Conservation (phyloP, 1,140 invertebrate genomes). For the Heliconius himera region DNA sequence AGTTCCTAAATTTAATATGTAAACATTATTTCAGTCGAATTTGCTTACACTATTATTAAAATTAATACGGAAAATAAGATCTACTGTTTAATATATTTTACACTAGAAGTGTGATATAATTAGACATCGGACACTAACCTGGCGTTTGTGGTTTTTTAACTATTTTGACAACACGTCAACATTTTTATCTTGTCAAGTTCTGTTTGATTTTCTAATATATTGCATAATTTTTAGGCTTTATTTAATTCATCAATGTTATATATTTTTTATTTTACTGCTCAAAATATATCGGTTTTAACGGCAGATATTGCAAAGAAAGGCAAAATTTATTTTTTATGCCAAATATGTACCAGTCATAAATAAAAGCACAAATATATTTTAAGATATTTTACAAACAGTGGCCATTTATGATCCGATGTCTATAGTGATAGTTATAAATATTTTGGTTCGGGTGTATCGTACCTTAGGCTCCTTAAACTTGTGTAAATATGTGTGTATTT, state of each 20-base stretch:
- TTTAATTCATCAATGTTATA: too few relatives aligned
- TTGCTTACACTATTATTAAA: conserved; percentile 31
- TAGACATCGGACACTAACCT: background rate
- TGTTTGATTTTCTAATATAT: too few relatives aligned
- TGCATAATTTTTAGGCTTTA: too few relatives aligned
- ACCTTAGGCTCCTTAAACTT: conserved; percentile 36
- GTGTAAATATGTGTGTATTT: conserved; percentile 56
- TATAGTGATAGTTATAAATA: conserved; percentile 49
- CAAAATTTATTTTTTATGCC: background rate
- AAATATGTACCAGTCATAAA: background rate
- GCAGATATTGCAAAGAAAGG: too few relatives aligned
- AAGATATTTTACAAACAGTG: background rate
- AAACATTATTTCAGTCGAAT: conserved; percentile 44
- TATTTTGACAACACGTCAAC: background rate
- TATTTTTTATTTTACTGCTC: too few relatives aligned
- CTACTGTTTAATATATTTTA: conserved; percentile 4
- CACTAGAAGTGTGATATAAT: background rate
- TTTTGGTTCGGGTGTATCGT: conserved; percentile 44
- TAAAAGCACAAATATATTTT: background rate
- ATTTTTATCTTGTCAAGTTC: too few relatives aligned
- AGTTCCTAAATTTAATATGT: conserved; percentile 51
- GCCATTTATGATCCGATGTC: conserved; percentile 3
- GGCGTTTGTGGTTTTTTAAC: background rate
- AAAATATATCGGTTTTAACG: too few relatives aligned
- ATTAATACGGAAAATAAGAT: conserved; percentile 17